These are phyloP conservation scores for Hirtodrosophila trivittata DNA, from an alignment of 2,888 invertebrate species.

Conservation along the genomic window DNA sequence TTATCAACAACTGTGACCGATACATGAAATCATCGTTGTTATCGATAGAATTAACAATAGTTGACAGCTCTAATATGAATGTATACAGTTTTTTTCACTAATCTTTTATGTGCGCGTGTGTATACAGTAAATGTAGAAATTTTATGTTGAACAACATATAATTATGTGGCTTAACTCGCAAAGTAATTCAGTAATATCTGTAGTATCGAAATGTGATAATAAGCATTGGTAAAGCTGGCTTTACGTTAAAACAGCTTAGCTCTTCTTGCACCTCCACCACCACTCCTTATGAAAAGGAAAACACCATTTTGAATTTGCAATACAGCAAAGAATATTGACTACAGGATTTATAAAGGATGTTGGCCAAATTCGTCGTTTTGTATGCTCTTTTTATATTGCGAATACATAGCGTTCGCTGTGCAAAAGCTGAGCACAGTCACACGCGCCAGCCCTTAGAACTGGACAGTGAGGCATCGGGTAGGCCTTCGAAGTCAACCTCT, in stretches of 20 bases:
- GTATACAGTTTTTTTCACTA: conserved; percentile 48
- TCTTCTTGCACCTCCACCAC: not conserved
- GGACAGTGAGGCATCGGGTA: not conserved
- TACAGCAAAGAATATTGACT: conserved; percentile 5
- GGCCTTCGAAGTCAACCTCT: not conserved
- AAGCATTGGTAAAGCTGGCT: conserved; percentile 13
- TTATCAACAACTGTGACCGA: no score
- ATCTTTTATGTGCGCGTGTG: conserved; percentile 13
- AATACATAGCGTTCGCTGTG: conserved; percentile 4
- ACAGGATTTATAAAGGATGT: conserved; percentile 25
- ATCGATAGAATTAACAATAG: no score
- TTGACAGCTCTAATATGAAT: conserved; percentile 26
- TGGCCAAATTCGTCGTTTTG: conserved; percentile 10
- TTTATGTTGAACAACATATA: conserved; percentile 1
- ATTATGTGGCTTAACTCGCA: conserved; percentile 13
- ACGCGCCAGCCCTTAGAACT: not conserved
- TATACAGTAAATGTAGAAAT: conserved; percentile 3
- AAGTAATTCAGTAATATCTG: conserved; percentile 11
- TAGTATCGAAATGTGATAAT: conserved; percentile 24
- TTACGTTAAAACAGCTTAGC: conserved; percentile 17
- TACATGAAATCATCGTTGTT: conserved; percentile 1
- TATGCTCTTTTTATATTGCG: conserved; percentile 1
- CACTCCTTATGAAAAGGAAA: conserved; percentile 17
- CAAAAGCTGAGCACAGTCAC: conserved; percentile 10
- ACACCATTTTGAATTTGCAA: conserved; percentile 31